A percentile compares a stretch with the other conserved stretches of the same genome.
Evolutionary conservation across 1,140 invertebrate genomes (phyloP).

Genomic region (Mya arenaria): DNA sequence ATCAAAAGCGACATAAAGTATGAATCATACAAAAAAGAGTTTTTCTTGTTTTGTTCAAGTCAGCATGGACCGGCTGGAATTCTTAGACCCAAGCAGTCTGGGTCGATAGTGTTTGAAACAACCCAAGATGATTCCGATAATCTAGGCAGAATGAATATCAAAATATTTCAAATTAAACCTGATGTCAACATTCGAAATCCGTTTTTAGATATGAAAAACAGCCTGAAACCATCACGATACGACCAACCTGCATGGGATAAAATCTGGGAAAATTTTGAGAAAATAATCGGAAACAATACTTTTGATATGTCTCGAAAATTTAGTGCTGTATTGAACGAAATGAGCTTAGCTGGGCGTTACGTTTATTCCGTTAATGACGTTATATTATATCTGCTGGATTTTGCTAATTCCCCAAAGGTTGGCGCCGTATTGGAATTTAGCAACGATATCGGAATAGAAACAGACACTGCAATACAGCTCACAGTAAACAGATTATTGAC

Average conservation of each 20-base stretch:
- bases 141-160: not conserved
- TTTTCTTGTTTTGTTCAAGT: not conserved
- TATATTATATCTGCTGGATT: not conserved
- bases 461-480: not conserved
- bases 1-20: not conserved
- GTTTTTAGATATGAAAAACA: not conserved
- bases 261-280: constrained; percentile 20
- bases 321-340: not conserved
- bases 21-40: not conserved
- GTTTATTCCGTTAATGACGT: not conserved
- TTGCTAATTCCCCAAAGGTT: not conserved
- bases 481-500: not conserved
- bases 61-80: constrained; percentile 10
- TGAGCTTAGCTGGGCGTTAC: constrained; percentile 6
- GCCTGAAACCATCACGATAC: not conserved
- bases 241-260: not conserved
- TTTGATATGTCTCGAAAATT: not conserved
- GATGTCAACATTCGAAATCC: not conserved
- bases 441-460: not conserved
- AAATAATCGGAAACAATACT: not conserved
- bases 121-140: not conserved
- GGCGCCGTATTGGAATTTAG: not conserved
- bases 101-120: not conserved
- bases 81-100: not conserved
- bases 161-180: not conserved